Conservation (phyloP, 2,797 vertebrate species). For the Acanthornis magna region DNA sequence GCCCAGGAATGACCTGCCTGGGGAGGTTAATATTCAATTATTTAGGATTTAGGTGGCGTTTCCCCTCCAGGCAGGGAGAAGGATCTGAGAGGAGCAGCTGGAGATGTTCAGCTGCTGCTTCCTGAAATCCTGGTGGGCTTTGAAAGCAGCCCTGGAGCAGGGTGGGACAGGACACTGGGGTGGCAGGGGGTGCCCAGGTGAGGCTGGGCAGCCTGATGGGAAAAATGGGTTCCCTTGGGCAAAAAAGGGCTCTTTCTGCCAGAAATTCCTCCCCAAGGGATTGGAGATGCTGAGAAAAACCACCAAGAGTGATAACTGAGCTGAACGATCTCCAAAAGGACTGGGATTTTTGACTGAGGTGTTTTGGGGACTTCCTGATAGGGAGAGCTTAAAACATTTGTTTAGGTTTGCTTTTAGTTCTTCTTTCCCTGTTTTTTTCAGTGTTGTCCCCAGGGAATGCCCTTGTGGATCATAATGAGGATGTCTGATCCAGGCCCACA, state of each 20-base stretch:
- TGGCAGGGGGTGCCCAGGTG: not conserved
- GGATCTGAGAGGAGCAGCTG: not conserved
- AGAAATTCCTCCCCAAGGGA: fast-evolving
- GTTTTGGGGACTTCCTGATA: not conserved
- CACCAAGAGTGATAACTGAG: not conserved
- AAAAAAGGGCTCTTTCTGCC: not conserved
- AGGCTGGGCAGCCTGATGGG: not conserved
- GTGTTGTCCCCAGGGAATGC: not conserved
- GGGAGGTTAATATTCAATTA: not conserved
- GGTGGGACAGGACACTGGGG: not conserved
- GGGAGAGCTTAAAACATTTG: fast-evolving
- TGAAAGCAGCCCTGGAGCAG: not conserved
- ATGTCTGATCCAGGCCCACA: fast-evolving
- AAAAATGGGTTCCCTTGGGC: not conserved
- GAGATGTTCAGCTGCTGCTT: not conserved
- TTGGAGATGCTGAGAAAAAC: not conserved
- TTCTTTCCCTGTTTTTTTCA: not conserved
- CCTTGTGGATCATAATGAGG: not conserved
- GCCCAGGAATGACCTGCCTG: no score
- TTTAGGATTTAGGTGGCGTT: not conserved
- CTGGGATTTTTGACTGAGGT: not conserved
- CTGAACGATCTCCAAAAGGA: not conserved
- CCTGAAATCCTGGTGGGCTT: not conserved
- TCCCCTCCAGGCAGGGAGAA: fast-evolving
- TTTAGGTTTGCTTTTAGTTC: not conserved